Evolutionary conservation across 2,797 vertebrate genomes (phyloP), one percentile per base, ranked within the genome.

Genomic region (Limosa lapponica): DNA sequence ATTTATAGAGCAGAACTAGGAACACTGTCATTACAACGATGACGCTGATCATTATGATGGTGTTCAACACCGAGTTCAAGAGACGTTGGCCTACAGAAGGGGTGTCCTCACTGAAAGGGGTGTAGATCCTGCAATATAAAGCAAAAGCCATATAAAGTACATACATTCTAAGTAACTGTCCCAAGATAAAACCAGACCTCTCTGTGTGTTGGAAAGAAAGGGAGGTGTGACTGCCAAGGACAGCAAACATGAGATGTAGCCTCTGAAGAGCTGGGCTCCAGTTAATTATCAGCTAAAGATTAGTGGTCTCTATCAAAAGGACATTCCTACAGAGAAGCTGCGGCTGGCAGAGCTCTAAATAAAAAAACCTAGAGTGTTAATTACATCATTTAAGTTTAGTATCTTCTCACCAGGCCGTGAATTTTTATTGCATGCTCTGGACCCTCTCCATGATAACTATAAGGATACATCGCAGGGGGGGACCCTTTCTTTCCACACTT

Each of bases 11-110:
- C 43, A 99, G 82, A 8, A 99, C 99, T 89, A 99, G 98, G 93
- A 99, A 98, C 95, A 99, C 98, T 0, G 99, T 99, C 99, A 99
- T 99, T 82, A 99, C 98, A 41, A 99, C 98, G 15, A 99, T 99
- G 97, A 99, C 99, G 10, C 99, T 99, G 98, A 99, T 99, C 99
- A 99, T 99, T 94, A 99, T 98, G 87, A 99, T 97, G 54, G 99
- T 99, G 98, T 99, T 99, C 83, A 99, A 97, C 93, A 99, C 98
- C 0, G 99, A 99, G 97, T 99, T 99, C 93, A 99, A 98, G 32
- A 99, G 98, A 32, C 99, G 98, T 75, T 99, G 99, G 66, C 99
- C 99, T 48, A 99, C 99, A 0, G 98, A 99, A 0, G 98, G 82
- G 0, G 99, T 99, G 95, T 99, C 99, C 96, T 99, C 99, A 0